These are phyloP conservation scores for Ginglymostoma cirratum DNA, from an alignment of 2,113 vertebrate genomes.

Conservation along the genomic window DNA sequence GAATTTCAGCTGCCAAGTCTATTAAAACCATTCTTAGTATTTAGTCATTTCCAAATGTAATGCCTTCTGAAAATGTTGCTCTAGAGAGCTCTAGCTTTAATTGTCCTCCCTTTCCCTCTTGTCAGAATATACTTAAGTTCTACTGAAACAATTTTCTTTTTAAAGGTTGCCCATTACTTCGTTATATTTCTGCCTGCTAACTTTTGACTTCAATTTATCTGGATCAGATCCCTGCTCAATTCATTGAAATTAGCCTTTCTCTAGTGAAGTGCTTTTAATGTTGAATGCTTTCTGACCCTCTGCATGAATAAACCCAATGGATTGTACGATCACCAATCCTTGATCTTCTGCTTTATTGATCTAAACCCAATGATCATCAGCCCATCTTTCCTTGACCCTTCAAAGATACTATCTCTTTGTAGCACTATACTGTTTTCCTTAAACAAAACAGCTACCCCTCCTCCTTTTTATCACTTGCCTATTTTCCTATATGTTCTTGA, in stretches of 20 bases:
- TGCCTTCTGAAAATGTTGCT: no score
- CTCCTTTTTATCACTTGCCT: neutral
- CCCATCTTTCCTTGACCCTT: neutral
- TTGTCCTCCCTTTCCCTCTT: no score
- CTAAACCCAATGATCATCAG: neutral
- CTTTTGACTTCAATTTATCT: neutral
- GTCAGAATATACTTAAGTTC: no score
- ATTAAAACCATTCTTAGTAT: no score
- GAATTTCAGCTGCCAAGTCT: no score
- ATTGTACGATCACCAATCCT: neutral
- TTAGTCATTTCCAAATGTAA: no score
- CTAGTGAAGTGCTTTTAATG: no score
- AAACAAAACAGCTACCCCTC: neutral
- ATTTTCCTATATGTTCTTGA: neutral
- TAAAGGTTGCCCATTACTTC: neutral
- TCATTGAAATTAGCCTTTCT: no score
- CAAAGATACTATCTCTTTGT: neutral
- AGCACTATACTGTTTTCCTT: neutral
- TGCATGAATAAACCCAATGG: neutral
- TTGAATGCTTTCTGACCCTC: neutral
- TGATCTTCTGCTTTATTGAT: neutral
- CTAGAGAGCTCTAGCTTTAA: no score
- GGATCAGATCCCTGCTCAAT: neutral
- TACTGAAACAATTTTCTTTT: neutral
- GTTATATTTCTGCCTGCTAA: neutral